Evolutionary conservation across 2,797 vertebrate genomes (phyloP).

Genomic region (Buphagus erythrorhynchus): DNA sequence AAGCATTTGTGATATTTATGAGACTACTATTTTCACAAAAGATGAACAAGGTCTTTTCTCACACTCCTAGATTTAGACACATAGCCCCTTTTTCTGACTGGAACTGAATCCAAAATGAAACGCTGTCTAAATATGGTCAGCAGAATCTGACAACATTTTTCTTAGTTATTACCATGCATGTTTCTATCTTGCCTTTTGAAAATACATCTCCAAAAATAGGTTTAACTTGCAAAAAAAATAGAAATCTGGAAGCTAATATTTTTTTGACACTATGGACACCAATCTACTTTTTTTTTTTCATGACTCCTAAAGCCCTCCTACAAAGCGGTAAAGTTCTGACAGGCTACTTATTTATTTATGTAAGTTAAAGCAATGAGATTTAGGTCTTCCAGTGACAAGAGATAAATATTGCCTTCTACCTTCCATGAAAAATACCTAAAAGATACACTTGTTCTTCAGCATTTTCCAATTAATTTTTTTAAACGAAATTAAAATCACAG

Average conservation of each 20-base stretch:
- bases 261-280: not conserved
- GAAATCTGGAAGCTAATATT: not conserved
- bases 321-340: not conserved
- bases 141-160: not conserved
- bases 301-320: not conserved
- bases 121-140: not conserved
- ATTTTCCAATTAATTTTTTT: not conserved
- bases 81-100: not conserved
- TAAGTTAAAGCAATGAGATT: not conserved
- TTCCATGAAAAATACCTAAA: not conserved
- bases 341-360: not conserved
- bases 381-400: not conserved
- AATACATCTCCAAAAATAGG: not conserved
- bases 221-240: not conserved
- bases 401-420: not conserved
- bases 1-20: not conserved
- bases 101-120: not conserved
- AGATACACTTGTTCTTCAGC: not conserved
- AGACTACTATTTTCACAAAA: not conserved
- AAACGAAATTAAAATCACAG: not conserved
- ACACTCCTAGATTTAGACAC: not conserved
- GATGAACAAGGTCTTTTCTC: not conserved
- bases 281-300: not conserved
- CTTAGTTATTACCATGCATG: not conserved
- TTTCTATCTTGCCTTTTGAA: not conserved